These are phyloP conservation scores for Climacteris rufus DNA, from an alignment of 2,113 vertebrate genomes.

Conservation along the genomic window DNA sequence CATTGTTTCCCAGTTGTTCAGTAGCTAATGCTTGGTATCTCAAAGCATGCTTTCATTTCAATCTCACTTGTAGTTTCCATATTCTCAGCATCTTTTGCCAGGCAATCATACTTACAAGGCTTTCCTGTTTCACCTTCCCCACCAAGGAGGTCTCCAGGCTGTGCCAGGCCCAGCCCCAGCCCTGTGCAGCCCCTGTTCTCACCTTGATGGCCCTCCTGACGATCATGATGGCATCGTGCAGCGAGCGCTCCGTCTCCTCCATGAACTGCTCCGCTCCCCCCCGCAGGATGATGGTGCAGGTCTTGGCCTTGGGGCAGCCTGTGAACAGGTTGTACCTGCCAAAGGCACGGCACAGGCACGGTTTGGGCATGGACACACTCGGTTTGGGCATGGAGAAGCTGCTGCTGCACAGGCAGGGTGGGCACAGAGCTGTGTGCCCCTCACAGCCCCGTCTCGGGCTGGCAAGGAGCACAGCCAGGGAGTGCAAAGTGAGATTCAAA, in stretches of 20 bases:
- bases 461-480: background rate
- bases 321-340: slow-evolving; percentile 94
- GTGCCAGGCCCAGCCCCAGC: background rate
- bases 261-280: slow-evolving; percentile 97
- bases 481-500: background rate
- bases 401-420: background rate
- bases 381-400: fast-evolving
- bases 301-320: slow-evolving; percentile 92
- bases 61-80: too few relatives aligned
- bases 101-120: too few relatives aligned
- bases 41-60: too few relatives aligned
- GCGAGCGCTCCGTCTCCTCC: slow-evolving; percentile 94
- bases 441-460: fast-evolving
- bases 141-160: too few relatives aligned
- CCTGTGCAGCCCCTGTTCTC: too few relatives aligned
- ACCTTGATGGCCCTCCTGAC: slow-evolving; percentile 97
- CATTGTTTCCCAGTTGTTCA: too few relatives aligned
- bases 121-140: too few relatives aligned
- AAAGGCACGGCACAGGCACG: background rate
- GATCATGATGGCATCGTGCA: slow-evolving; percentile 99
- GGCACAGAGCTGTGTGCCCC: fast-evolving
- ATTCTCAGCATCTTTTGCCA: too few relatives aligned
- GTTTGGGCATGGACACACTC: fast-evolving
- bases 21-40: too few relatives aligned
- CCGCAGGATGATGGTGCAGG: slow-evolving; percentile 93